These are phyloP conservation scores for Lacanobia oleracea DNA, from an alignment of 2,888 invertebrate genomes.

Conservation along the genomic window DNA sequence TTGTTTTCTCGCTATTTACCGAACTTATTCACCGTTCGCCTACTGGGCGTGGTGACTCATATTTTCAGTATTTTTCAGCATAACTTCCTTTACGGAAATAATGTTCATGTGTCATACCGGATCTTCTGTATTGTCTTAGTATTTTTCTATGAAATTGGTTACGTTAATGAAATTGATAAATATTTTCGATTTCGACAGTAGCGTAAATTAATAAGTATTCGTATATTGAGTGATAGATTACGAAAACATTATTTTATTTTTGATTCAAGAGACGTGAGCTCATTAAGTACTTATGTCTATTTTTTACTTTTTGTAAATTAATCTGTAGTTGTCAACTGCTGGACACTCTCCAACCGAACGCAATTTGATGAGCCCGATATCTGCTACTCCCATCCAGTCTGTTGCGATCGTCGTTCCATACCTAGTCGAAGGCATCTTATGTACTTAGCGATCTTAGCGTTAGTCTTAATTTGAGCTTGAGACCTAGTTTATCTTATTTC, in stretches of 20 bases:
- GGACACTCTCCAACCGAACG: too few relatives aligned
- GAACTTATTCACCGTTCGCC: constrained; percentile 58
- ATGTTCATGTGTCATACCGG: constrained; percentile 57
- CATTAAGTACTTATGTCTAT: too few relatives aligned
- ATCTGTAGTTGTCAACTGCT: too few relatives aligned
- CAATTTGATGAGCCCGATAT: too few relatives aligned
- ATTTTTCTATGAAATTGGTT: constrained; percentile 9
- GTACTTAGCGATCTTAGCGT: too few relatives aligned
- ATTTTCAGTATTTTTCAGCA: constrained; percentile 46
- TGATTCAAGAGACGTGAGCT: not conserved
- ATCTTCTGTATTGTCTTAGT: constrained; percentile 37
- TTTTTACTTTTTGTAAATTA: too few relatives aligned
- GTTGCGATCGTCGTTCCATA: too few relatives aligned
- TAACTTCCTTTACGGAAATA: constrained; percentile 50
- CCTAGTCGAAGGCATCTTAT: too few relatives aligned
- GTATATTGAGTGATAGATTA: not conserved
- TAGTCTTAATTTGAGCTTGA: too few relatives aligned
- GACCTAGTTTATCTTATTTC: too few relatives aligned
- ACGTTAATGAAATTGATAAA: constrained; percentile 10
- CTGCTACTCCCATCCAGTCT: too few relatives aligned
- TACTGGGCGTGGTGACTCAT: constrained; percentile 58
- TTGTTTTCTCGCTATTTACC: constrained; percentile 64
- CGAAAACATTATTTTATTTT: not conserved
- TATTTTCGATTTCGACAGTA: constrained; percentile 9
- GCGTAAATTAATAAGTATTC: not conserved